Base-by-base conservation (phyloP, 2,113 vertebrate genomes). In the Ardeotis arabs region DNA sequence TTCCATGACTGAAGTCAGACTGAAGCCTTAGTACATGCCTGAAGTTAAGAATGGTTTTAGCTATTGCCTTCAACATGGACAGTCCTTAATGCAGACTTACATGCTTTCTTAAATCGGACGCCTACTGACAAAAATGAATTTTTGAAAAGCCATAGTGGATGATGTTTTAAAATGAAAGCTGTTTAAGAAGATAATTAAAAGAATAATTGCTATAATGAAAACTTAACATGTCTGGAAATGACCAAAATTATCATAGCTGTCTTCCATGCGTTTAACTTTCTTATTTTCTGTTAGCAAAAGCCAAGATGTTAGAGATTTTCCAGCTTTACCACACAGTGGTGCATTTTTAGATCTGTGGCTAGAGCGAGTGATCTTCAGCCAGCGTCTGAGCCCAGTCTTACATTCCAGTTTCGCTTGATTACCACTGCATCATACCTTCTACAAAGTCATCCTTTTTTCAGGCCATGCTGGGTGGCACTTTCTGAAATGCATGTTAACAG, bases 321-420 rank as follows among this genome's bases (percentile, higher is more conserved):
- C 95, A 97, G 86, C 83, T 88, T 95, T 77, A 85, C 63, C 79
- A 94, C 85, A 91, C 31, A 76, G 69, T 60, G 79, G 87, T 91
- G 87, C 96, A 97, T 95, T 97, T 98, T 97, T 84, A 97, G 75
- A 86, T 93, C 88, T 98, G 97, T 96, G 97, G 96, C 90, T 84
- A 97, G 94, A 90, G 56, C 39, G 95, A 98, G 79, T 96, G 95
- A 97, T 97, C 94, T 94, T 67, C 63, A 78, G 93, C 97, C 96
- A 98, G 88, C 44, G 70, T 84, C 80, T 90, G 64, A 97, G 80
- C 75, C 94, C 89, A 76, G 79, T 18, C 91, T 90, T 47, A 15
- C 81, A 83, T 97, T 93, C 93, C 90, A 78, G 4, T 84, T 94
- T 96, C 88, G 85, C 67, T 91, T 90, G 60, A 96, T 89, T 86